Evolutionary conservation across 2,113 vertebrate genomes (phyloP), one percentile per base, ranked within the genome.

Genomic region (Struthio camelus): DNA sequence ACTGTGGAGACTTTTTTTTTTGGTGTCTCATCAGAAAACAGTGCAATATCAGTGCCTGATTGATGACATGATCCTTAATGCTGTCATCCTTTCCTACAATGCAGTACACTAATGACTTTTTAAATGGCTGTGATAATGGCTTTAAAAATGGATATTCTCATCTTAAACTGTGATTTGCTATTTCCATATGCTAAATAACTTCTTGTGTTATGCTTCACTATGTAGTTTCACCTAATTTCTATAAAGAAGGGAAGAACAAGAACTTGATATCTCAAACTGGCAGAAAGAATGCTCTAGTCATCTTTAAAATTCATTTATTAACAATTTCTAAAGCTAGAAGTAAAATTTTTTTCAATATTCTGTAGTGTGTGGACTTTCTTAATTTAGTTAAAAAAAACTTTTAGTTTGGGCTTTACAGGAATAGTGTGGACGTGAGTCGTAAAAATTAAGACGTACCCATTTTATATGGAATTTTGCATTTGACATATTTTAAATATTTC

Each of bases 21-120:
- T n/a, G n/a, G 16, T 70, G 20, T 70, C 22, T 61, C 36, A 6
- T 48, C 25, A 61, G 32, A 61, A 79, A 65, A 59, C 0, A 6
- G 44, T 4, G 8, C 16, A 22, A 0, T 72, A 13, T 34, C 4
- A 1, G 9, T 51, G 32, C 28, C 40, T 66, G 80, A 3, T 3
- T 71, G 42, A 51, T 65, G 27, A 14, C 14, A 17, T 6, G 14
- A 91, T 11, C 69, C 23, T 40, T 44, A 58, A 58, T 40, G 27
- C 48, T 40, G 78, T 14, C 22, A 51, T 27, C 28, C 46, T 87
- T 72, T 89, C 46, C n/a, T 72, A 19, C 80, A 34, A 72, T 12
- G 1, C 25, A 3, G 69, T 51, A 25, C 54, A 17, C 4, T 4
- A 28, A 62, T 0, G 1, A 40, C 28, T 85, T 91, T 58, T 58